Evolutionary conservation across 2,113 vertebrate genomes (phyloP), one percentile per base, ranked within the genome.

Genomic region (Perca fluviatilis): DNA sequence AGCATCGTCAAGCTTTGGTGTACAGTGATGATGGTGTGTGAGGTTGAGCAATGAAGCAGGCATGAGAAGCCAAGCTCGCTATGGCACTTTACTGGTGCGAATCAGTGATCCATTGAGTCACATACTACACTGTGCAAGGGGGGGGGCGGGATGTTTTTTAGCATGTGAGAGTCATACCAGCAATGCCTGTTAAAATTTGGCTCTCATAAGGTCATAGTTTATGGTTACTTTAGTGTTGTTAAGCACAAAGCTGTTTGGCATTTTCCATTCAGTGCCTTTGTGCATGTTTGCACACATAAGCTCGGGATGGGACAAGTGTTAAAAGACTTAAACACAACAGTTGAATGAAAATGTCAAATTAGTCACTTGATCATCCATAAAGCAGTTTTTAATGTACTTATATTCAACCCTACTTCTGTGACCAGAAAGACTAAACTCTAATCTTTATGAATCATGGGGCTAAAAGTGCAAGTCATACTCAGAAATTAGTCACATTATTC

Each of bases 91-190:
- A 91, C 88, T 82, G 85, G 77, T 90, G 86, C 82, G 16, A 94
- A 93, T 94, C 89, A 91, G 87, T 91, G 83, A 94, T 91, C 90
- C 77, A 92, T 83, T 92, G 90, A 88, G 81, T 79, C 43, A 10
- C 69, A 46, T 58, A 87, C 77, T 84, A 80, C 76, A 86, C 23
- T 65, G 74, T 47, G 63, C 53, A 56, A 19, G 19, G 14, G 13
- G 4, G 10, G 49, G 43, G 57, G n/a, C 57, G n/a, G n/a, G 1
- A 21, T 71, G 85, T 61, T 80, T 76, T 69, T 77, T 69, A 84
- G 84, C 91, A 89, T 90, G 90, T 92, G 91, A 94, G 92, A 90
- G 90, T 94, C 90, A 93, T 62, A 84, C 89, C 79, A 72, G 78
- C 16, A 3, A 57, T 86, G 60, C 23, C 1, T 80, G 90, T 91